phyloP scores from a whole-genome alignment of 2,113 vertebrate species.

The Catharus bicknelli region DNA sequence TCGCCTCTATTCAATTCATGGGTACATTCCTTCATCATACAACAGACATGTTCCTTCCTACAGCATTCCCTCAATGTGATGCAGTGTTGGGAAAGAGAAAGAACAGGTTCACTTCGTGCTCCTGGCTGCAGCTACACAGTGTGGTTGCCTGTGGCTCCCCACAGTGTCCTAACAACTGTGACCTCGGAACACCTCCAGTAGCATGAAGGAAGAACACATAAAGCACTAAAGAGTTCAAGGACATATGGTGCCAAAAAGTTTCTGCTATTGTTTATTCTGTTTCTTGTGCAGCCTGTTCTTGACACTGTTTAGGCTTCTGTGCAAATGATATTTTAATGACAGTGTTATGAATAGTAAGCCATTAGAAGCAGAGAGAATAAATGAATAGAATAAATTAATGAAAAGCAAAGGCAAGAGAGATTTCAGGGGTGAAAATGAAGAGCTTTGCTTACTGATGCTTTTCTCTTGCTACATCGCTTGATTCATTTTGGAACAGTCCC shows the following conservation, averaged over 20 bases:
- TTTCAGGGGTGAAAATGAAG: not conserved
- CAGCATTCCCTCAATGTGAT: not conserved
- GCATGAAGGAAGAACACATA: not conserved
- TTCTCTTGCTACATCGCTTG: not conserved
- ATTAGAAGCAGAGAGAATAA: not conserved
- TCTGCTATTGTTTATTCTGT: not conserved
- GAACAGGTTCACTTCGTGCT: not conserved
- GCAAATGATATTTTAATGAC: not conserved
- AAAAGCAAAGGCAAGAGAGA: not conserved
- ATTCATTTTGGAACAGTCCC: not conserved
- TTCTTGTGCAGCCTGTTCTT: not conserved
- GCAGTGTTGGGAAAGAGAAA: not conserved
- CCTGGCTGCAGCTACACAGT: not conserved
- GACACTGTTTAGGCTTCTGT: not conserved
- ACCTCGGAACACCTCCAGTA: not conserved
- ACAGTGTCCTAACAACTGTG: not conserved
- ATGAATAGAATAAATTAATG: not conserved
- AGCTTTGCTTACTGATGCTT: not conserved
- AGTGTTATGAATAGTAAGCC: not conserved
- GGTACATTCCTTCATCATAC: accelerated
- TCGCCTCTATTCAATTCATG: not conserved
- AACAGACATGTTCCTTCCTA: not conserved
- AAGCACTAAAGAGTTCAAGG: not conserved
- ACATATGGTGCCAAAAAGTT: not conserved
- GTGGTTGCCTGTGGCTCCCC: not conserved